Evolutionary conservation across 2,113 vertebrate species (phyloP).

Genomic region (Murina feae): DNA sequence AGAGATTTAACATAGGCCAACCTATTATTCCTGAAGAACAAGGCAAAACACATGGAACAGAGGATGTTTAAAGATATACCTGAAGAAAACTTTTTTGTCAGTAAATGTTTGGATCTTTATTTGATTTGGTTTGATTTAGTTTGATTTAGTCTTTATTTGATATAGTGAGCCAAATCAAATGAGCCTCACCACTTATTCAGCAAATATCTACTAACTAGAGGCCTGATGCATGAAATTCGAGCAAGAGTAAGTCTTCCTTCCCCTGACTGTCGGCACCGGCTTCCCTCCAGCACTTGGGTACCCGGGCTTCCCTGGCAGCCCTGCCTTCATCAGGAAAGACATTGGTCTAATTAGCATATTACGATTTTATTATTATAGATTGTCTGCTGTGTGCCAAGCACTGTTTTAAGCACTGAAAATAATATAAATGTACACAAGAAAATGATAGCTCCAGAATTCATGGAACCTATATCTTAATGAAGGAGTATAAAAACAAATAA

Average conservation of each 20-base stretch:
- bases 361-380: not conserved
- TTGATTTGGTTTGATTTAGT: not conserved
- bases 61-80: not conserved
- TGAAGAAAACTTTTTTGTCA: slow-evolving; percentile 14
- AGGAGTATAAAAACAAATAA: not conserved
- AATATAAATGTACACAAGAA: not conserved
- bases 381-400: not conserved
- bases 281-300: too few relatives aligned
- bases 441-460: not conserved
- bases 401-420: not conserved
- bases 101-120: not conserved
- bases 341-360: too few relatives aligned
- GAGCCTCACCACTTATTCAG: not conserved
- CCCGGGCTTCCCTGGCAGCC: too few relatives aligned
- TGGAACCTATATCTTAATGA: not conserved
- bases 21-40: not conserved
- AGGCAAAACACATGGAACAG: not conserved
- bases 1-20: not conserved
- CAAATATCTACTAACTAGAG: not conserved
- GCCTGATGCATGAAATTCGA: too few relatives aligned
- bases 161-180: not conserved
- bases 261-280: too few relatives aligned
- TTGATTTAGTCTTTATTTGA: slow-evolving; percentile 1
- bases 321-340: too few relatives aligned
- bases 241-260: too few relatives aligned